Evolutionary conservation across 2,888 invertebrate species (phyloP), one percentile per base, ranked within the genome.

Genomic region (Meganola albula): DNA sequence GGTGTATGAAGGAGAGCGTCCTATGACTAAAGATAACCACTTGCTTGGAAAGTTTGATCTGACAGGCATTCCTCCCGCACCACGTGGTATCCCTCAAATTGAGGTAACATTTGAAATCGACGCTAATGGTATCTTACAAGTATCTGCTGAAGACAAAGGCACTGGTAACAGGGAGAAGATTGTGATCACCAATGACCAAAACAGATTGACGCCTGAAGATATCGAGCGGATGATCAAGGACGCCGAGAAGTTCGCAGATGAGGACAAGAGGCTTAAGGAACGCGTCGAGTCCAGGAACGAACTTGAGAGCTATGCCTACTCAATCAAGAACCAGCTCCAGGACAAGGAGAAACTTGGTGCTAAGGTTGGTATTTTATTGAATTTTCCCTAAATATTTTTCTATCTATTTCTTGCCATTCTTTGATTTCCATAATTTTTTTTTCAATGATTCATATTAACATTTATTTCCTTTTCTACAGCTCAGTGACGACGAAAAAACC

Each of bases 21-120:
- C 99, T 12, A 98, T 99, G 99, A 99, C 99, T 50, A 99, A 99
- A 85, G 99, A 99, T 85, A 99, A 99, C 86, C 99, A 99, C 83
- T 88, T 97, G 49, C 89, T 99, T 40, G 99, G 99, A 45, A 99
- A 98, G 83, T 99, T 99, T 83, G 99, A 99, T 70, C 85, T 99
- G 41, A 98, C 97, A 37, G 98, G 97, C 42, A 98, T 98, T 60
- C 98, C 98, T 39, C 97, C 98, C 24, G 96, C 96, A 29, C 96
- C 96, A 0, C 88, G 96, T 63, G 97, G 97, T 43, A 95, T 96
- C 40, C 97, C 96, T 24, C 96, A 97, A 72, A 97, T 97, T 63
- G 97, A 97, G 75, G 97, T 97, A 4, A 96, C 96, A 0, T 97
- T 97, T 63, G 96, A 97, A 79, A 96, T 97, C 57, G 96, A 97